Percentiles rank a stretch among this genome's conserved stretches.
Evolutionary conservation across 2,888 invertebrate genomes (phyloP).

Genomic region (Agonopterix arenella): DNA sequence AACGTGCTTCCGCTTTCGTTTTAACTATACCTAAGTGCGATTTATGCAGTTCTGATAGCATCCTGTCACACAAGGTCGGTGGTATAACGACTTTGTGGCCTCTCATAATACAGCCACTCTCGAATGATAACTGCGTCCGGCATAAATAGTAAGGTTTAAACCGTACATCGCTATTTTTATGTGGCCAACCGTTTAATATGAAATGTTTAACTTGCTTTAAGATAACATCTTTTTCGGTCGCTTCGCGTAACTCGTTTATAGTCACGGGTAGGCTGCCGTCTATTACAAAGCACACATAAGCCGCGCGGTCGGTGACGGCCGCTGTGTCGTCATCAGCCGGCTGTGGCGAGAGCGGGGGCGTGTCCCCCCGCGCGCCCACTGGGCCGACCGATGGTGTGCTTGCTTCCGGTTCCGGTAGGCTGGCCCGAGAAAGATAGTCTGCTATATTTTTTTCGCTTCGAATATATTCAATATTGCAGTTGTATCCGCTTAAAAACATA

Average conservation of each 20-base stretch:
- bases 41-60: slow-evolving; percentile 13
- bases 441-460: slow-evolving; percentile 12
- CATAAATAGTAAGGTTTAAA: slow-evolving; percentile 13
- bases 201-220: slow-evolving; percentile 5
- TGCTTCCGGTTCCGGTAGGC: not conserved
- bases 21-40: slow-evolving; percentile 23
- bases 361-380: not conserved
- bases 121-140: slow-evolving; percentile 14
- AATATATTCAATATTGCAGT: slow-evolving; percentile 16
- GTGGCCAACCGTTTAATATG: slow-evolving; percentile 15
- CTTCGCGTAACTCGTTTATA: slow-evolving; percentile 4
- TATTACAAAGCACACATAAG: slow-evolving; percentile 14
- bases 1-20: slow-evolving; percentile 21
- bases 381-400: too few relatives aligned
- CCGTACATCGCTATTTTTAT: slow-evolving; percentile 6
- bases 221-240: slow-evolving; percentile 9
- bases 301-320: slow-evolving; percentile 9
- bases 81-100: slow-evolving; percentile 22
- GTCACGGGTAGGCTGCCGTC: slow-evolving; percentile 13
- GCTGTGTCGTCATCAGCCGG: not conserved
- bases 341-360: not conserved
- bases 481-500: slow-evolving; percentile 13
- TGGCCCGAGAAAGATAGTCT: slow-evolving; percentile 14
- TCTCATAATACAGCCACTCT: slow-evolving; percentile 18
- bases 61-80: slow-evolving; percentile 3